Evolutionary conservation across 2,797 vertebrate genomes (phyloP), one percentile per base, ranked within the genome.

Genomic region (Mus spretus): DNA sequence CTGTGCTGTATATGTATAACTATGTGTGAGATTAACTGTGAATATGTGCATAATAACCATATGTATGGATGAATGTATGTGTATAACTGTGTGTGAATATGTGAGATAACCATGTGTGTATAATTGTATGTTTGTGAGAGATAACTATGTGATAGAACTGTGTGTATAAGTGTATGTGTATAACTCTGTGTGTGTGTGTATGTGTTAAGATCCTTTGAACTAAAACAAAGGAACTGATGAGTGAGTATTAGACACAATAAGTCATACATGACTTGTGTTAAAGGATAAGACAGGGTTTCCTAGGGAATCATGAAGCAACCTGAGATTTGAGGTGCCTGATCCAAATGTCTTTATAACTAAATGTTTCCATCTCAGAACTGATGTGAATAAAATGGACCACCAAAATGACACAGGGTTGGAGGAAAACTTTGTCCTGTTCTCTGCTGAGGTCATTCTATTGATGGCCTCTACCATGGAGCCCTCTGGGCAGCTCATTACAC

Each of bases 371-470:
- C 31, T 94, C 53, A 83, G 89, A 84, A 34, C 4, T 24, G 40
- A 63, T 47, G 31, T 81, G 70, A 87, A 85, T 80, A 72, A 94
- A 93, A 28, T 47, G 65, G 74, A 70, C 92, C 59, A 53, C 12
- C 75, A 87, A 72, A 81, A 85, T 57, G 31, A 34, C 7, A 20
- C 50, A 6, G 19, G 61, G 67, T n/a, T 93, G 40, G 90, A 67
- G 34, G 31, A 20, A 53, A 63, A 83, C 74, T 3, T 28, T 59
- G 8, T 6, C 6, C 19, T 61, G 28, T 26, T 89, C 70, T 63
- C 67, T 53, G 28, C 44, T 88, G 44, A 47, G 14, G 74, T 74
- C 55, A 10, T 53, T 92, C 61, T 78, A 6, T 4, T 80, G 65
- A 61, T 14, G 31, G 63, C 19, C 40, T 87, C 72, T 61, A 0